Conservation (phyloP, 2,113 vertebrate genomes). For the Sylvia atricapilla region DNA sequence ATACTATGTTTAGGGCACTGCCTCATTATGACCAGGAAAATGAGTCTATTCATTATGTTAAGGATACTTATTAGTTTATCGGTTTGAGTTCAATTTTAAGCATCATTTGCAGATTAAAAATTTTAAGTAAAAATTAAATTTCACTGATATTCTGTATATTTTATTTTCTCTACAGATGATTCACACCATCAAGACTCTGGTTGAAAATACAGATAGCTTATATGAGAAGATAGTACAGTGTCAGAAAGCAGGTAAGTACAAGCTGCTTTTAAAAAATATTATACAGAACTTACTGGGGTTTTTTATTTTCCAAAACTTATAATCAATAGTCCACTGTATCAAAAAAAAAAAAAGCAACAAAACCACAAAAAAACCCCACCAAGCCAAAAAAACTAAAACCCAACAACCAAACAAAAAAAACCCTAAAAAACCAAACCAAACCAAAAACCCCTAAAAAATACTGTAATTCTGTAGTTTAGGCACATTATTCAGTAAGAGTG, state of each 20-base stretch:
- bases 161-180: conserved; percentile 85
- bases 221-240: conserved; percentile 91
- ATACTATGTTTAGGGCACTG: not conserved
- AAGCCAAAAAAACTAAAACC: not conserved
- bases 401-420: not conserved
- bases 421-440: no score
- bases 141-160: not conserved
- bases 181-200: conserved; percentile 85
- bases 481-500: not conserved
- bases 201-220: conserved; percentile 85
- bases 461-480: not conserved
- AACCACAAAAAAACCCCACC: no score
- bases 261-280: not conserved
- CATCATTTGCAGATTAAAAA: not conserved
- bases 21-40: not conserved
- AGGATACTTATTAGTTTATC: not conserved
- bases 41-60: not conserved
- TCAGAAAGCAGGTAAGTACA: conserved; percentile 84
- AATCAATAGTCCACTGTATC: not conserved
- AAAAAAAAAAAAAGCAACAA: not conserved
- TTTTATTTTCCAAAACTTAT: not conserved
- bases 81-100: not conserved
- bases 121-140: not conserved
- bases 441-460: no score
- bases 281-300: not conserved